Evolutionary conservation across 2,888 invertebrate genomes (phyloP).

Genomic region (Leptinotarsa rubiginosa): DNA sequence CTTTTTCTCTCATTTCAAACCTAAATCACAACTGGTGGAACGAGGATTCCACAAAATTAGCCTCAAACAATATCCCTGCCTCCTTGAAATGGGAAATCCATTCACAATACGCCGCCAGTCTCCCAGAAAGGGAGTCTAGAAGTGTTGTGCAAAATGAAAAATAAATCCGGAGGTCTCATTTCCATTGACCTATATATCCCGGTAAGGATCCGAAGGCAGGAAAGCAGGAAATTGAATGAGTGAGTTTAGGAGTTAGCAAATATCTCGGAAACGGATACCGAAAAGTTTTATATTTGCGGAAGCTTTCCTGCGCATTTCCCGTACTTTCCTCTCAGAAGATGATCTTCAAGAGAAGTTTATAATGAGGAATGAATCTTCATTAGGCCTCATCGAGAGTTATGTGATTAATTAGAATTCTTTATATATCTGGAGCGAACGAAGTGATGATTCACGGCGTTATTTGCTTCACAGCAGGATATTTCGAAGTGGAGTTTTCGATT

Average conservation of each 20-base stretch:
- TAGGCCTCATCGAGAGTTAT: slow-evolving; percentile 1
- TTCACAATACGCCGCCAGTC: slow-evolving; percentile 11
- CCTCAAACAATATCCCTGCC: slow-evolving; percentile 12
- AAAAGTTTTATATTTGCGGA: slow-evolving; percentile 21
- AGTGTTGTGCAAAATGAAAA: slow-evolving; percentile 25
- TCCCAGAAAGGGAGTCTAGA: slow-evolving; percentile 10
- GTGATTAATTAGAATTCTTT: slow-evolving; percentile 10
- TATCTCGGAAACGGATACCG: slow-evolving; percentile 16
- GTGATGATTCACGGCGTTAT: neutral
- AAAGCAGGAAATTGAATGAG: slow-evolving; percentile 32
- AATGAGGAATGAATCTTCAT: slow-evolving; percentile 15
- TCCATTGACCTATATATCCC: slow-evolving; percentile 22
- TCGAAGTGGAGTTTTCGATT: neutral
- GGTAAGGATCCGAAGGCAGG: slow-evolving; percentile 9
- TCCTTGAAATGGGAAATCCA: slow-evolving; percentile 13
- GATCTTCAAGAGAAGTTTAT: neutral
- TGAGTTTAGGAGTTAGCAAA: slow-evolving; percentile 27
- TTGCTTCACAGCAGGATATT: neutral
- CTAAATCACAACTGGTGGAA: slow-evolving; percentile 4
- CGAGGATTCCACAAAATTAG: slow-evolving; percentile 16
- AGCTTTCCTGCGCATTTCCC: neutral
- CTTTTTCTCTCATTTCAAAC: slow-evolving; percentile 3
- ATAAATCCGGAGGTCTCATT: slow-evolving; percentile 22
- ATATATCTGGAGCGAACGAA: neutral
- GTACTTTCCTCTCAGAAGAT: neutral